A percentile compares a stretch with the other conserved stretches of the same genome.
Conservation (phyloP, 2,113 vertebrate genomes). For the Panthera tigris region DNA sequence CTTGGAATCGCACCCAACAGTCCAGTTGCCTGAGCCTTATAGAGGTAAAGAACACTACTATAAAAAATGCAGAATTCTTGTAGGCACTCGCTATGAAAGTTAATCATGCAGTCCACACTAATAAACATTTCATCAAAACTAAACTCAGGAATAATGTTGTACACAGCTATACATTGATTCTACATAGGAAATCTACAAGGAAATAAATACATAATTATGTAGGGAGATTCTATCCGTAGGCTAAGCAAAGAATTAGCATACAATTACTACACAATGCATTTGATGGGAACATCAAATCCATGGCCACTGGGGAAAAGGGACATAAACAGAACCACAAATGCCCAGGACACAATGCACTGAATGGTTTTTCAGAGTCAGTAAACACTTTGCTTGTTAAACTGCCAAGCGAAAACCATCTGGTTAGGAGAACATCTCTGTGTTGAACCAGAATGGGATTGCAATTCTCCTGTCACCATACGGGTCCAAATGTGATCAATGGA, state of each 20-base stretch:
- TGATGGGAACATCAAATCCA: neutral
- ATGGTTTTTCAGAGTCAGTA: neutral
- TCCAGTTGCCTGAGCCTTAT: neutral
- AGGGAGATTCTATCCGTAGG: neutral
- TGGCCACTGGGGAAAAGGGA: neutral
- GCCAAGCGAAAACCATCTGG: constrained; percentile 53
- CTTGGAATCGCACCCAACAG: neutral
- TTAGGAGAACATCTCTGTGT: neutral
- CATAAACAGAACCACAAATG: neutral
- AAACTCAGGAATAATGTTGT: neutral
- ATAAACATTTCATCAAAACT: neutral
- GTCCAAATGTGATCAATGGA: neutral
- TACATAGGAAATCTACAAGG: neutral
- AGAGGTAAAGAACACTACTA: neutral
- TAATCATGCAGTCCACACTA: neutral
- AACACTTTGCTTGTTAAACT: neutral
- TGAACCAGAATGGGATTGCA: neutral
- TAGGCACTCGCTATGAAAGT: neutral
- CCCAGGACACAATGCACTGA: neutral
- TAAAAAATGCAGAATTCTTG: neutral
- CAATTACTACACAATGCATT: neutral
- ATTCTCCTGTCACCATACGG: fast-evolving
- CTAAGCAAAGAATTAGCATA: neutral
- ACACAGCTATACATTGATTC: neutral
- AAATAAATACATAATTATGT: neutral